These are phyloP conservation scores for Lysandra bellargus DNA, from an alignment of 2,888 invertebrate genomes.

Conservation along the genomic window DNA sequence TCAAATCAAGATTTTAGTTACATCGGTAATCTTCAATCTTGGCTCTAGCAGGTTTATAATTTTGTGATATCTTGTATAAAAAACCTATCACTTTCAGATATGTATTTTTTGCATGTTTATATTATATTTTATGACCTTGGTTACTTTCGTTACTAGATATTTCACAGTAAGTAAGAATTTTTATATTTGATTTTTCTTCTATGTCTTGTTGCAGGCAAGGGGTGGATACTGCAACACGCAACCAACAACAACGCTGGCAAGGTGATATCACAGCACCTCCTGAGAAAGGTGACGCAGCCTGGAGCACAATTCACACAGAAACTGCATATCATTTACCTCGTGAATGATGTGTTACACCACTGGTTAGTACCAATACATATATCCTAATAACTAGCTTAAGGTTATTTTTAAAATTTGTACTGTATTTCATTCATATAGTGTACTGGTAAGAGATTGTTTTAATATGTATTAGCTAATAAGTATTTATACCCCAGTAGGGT, in stretches of 20 bases:
- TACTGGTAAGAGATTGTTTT: not conserved
- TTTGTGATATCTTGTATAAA: no score
- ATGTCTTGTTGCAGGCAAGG: constrained; percentile 83
- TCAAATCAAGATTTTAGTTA: not conserved
- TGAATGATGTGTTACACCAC: constrained; percentile 99
- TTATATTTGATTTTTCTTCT: not conserved
- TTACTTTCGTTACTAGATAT: no score
- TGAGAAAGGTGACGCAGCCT: constrained; percentile 87
- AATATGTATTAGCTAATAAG: not conserved
- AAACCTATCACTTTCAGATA: no score
- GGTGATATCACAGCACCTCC: constrained; percentile 93
- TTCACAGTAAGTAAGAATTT: no score
- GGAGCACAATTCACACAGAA: constrained; percentile 92
- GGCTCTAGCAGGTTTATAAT: no score
- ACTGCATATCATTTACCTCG: constrained; percentile 98
- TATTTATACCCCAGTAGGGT: not conserved
- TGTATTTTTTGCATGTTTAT: no score
- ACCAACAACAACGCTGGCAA: constrained; percentile 89
- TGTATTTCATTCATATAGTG: not conserved
- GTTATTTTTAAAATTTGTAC: not conserved
- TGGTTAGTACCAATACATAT: constrained; percentile 84
- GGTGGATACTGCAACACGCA: constrained; percentile 97
- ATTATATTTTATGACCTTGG: no score
- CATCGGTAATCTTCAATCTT: no score
- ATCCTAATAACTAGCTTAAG: constrained; percentile 35